Base-by-base conservation (phyloP, 2,797 vertebrate genomes). In the Periparus ater region DNA sequence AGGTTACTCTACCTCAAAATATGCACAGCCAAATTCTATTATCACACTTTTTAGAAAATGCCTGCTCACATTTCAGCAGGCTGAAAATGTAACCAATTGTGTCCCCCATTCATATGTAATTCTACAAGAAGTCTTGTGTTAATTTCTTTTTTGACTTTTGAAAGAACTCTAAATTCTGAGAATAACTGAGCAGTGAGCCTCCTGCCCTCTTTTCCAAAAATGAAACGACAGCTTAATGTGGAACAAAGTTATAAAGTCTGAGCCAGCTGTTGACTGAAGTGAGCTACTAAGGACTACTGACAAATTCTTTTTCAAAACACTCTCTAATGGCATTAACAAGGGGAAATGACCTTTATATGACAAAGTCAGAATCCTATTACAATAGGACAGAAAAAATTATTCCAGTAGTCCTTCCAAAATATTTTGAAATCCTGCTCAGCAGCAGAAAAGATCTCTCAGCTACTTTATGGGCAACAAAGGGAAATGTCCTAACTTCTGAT, bases 401-500 rank as follows among this genome's bases (percentile, higher is more conserved):
- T 92, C 66, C 91, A 89, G 38, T 9, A 85, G 79, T 45, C 54
- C 26, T 89, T 95, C 88, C 74, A 93, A 93, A 95, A 67, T 66
- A 81, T 94, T 94, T 84, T 83, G 77, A 94, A 95, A 96, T 84
- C 77, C 27, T 73, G 32, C 51, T 93, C 67, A 94, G 73, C 27
- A 66, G 76, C 29, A 78, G 29, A 55, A 84, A 84, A 89, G 29
- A 86, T n/a, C 32, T 57, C 71, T 81, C 62, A 86, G 82, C 70
- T 86, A 86, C 45, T 93, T 89, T 45, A 78, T 42, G 53, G 70
- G 62, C 57, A 19, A 78, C n/a, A 78, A 51, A 95, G 58, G 34
- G 44, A 84, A 72, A 88, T 70, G 95, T 86, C 62, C 66, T 92
- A 77, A 92, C 47, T 87, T 85, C 57, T 83, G 78, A 85, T 85